Evolutionary conservation across 2,113 vertebrate species (phyloP), one percentile per base, ranked within the genome.

Genomic region (Eurystomus gularis): DNA sequence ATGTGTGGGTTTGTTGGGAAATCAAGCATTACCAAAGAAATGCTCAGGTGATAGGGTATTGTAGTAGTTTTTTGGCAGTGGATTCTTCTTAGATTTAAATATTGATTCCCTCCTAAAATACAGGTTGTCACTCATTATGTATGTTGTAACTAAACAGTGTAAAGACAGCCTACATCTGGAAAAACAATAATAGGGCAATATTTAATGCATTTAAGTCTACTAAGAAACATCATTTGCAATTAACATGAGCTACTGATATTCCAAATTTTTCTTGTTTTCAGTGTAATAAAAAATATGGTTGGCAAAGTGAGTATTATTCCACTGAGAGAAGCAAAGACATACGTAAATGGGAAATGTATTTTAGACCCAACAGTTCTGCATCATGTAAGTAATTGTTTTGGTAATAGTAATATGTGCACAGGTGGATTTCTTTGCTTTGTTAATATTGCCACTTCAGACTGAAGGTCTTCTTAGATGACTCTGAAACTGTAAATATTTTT

Each of bases 311-410:
- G 98, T 91, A 98, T 99, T 96, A 97, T 86, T 40, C 99, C 99
- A 2, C 94, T 97, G 65, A 91, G 97, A 86, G 98, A 98, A 20
- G 99, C 99, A 17, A 99, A 99, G 97, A 99, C 99, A 0, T 99
- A 99, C 0, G 97, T 99, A 39, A 99, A 99, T 92, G 99, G 99
- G 44, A 98, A 97, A 90, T 98, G 98, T 29, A 98, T 99, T 93
- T 98, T 91, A 62, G 97, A 98, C 25, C 93, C 98, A 42, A 99
- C 98, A 17, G 89, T 98, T 66, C 96, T 99, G 11, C 99, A 99
- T 75, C 99, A 99, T 54, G 99, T 99, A 97, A 98, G 99, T 96
- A 81, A 86, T 96, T 60, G 20, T 46, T 35, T 29, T 52, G 11
- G 3, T 51, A 65, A 33, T 7, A 62, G 21, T 39, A 71, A 58